Percentiles rank a stretch among this genome's conserved stretches.
These are phyloP conservation scores for Diadegma fenestrale DNA, from an alignment of 2,888 invertebrate species.

Conservation along the genomic window DNA sequence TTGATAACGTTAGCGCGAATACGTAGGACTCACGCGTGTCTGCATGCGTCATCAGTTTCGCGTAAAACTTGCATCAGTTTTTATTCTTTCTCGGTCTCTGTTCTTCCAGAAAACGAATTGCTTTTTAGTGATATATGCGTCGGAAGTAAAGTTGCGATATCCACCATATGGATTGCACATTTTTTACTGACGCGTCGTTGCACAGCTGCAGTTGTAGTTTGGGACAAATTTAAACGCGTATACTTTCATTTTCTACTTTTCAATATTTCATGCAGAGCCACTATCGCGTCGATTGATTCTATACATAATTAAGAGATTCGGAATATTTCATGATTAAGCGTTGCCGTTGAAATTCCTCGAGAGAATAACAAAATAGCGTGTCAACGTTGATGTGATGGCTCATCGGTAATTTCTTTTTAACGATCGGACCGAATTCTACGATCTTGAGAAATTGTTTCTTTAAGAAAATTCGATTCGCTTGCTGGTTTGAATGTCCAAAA, in stretches of 20 bases:
- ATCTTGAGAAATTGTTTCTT: neutral
- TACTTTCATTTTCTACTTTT: neutral
- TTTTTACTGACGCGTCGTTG: neutral
- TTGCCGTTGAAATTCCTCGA: neutral
- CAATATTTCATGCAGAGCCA: too few species aligned
- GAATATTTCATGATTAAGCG: neutral
- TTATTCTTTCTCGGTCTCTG: neutral
- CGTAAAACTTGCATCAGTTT: neutral
- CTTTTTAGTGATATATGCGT: neutral
- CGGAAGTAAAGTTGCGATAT: neutral
- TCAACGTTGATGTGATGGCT: neutral
- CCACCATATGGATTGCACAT: slow-evolving; percentile 24
- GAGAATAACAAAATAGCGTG: neutral
- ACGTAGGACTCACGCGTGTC: slow-evolving; percentile 5
- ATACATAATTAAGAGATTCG: neutral
- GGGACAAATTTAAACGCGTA: neutral
- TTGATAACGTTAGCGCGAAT: slow-evolving; percentile 41
- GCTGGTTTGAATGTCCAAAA: neutral
- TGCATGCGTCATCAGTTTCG: slow-evolving; percentile 51
- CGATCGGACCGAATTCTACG: neutral
- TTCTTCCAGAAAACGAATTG: neutral
- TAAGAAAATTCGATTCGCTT: neutral
- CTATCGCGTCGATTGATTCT: neutral
- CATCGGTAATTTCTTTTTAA: neutral
- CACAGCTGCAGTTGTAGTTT: neutral